Base-by-base conservation (phyloP, 2,113 vertebrate genomes). In the Acanthochromis polyacanthus region DNA sequence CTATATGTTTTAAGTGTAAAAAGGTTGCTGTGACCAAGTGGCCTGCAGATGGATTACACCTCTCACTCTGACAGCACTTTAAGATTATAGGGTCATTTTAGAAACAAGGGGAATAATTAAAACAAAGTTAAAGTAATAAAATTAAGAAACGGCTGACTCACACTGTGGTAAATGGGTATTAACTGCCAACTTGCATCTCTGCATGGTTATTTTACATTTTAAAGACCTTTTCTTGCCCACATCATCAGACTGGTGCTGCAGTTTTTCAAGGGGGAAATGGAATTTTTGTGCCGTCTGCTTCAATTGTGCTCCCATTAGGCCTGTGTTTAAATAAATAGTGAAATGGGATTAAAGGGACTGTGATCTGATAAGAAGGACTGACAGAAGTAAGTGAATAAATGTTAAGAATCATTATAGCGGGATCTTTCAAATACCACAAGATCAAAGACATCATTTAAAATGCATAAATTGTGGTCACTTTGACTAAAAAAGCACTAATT, bases 111-210 rank as follows among this genome's bases (percentile, higher is more conserved):
- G 71, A 76, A 85, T 89, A 88, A 90, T 88, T 87, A 82, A 83
- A 91, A 79, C 38, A 50, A 72, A 78, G 72, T 88, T 80, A 74
- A 81, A 88, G 80, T 86, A 72, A 83, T 91, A 71, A 82, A 86
- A 88, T 88, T 51, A 75, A 70, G 72, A 90, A 93, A 88, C 2
- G 9, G 86, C 89, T 91, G 89, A 93, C 86, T 86, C 72, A 51
- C 70, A 70, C 72, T 48, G 51, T 57, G 65, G 64, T 71, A 81
- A 84, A 82, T 78, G 75, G 56, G 36, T 63, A 86, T 87, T 72
- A 89, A 86, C 61, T 79, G 81, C 84, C 67, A 77, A 55, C 78
- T 81, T 78, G 77, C 66, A 80, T 89, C 69, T 89, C 70, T 0
- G 20, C 38, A 45, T 71, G 75, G 81, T 87, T 87, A 72, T 83